Percentiles rank a stretch among this genome's conserved stretches.
phyloP scores from a whole-genome alignment of 37 sponge, comb jelly and placozoan species.

The Lycopodina hypogea region DNA sequence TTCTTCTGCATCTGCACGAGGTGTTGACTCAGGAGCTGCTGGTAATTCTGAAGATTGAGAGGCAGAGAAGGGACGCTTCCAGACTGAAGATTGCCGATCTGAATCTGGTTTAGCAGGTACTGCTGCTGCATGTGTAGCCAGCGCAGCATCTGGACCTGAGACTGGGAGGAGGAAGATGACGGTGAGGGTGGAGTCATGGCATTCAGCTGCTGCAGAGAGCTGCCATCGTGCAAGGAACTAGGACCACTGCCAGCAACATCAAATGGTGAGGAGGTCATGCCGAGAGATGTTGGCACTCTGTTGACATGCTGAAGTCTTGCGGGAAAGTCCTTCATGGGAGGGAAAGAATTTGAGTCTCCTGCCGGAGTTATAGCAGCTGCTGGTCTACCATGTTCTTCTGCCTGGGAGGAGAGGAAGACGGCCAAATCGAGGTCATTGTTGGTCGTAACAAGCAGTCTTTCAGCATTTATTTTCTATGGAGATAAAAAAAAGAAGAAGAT shows the following conservation, averaged over 20 bases:
- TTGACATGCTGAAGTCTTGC: too few relatives aligned
- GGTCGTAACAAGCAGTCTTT: constrained; percentile 35
- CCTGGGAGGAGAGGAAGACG: not conserved
- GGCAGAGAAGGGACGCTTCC: not conserved
- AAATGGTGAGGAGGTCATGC: not conserved
- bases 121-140: constrained; percentile 34
- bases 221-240: not conserved
- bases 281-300: not conserved
- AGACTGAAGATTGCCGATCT: not conserved
- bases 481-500: not conserved
- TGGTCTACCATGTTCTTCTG: not conserved
- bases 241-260: not conserved
- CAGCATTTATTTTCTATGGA: constrained; percentile 21
- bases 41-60: constrained; percentile 14
- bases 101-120: constrained; percentile 15
- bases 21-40: constrained; percentile 35
- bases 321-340: not conserved
- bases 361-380: not conserved
- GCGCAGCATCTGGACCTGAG: not conserved
- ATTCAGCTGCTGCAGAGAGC: too few relatives aligned
- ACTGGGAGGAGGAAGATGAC: not conserved
- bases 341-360: not conserved
- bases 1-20: constrained; percentile 27
- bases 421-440: constrained; percentile 47
- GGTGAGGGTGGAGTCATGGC: not conserved